Evolutionary conservation across 1,140 invertebrate species (phyloP).

Genomic region (Euwallacea similis): DNA sequence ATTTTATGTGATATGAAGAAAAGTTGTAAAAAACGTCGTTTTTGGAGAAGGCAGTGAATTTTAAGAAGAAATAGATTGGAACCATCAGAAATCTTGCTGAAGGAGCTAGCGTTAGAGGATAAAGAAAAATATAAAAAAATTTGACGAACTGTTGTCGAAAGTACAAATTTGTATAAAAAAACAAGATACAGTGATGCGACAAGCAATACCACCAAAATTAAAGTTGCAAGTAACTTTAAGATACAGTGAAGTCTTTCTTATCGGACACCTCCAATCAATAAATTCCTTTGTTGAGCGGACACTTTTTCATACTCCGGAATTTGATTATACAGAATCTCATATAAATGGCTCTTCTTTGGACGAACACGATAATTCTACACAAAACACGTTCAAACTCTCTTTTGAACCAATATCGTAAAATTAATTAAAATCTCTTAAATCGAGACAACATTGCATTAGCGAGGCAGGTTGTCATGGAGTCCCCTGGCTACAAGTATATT

Average conservation of each 20-base stretch:
- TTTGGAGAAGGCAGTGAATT: slow-evolving; percentile 42
- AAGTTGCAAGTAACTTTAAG: slow-evolving; percentile 46
- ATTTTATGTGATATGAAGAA: slow-evolving; percentile 39
- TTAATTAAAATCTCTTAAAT: neutral
- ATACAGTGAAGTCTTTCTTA: slow-evolving; percentile 23
- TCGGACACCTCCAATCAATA: no score
- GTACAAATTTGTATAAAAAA: slow-evolving; percentile 43
- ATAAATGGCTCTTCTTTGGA: neutral
- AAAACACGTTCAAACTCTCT: neutral
- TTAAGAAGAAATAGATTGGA: slow-evolving; percentile 39
- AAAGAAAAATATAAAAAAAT: slow-evolving; percentile 41
- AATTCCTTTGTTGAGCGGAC: no score
- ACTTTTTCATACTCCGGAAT: no score
- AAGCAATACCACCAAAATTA: slow-evolving; percentile 45
- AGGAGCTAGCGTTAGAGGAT: slow-evolving; percentile 41
- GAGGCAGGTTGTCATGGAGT: neutral
- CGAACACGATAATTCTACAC: neutral
- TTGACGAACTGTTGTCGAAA: slow-evolving; percentile 41
- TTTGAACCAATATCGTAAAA: neutral
- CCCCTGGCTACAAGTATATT: neutral
- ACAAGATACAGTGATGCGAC: slow-evolving; percentile 46
- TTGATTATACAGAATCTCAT: no score
- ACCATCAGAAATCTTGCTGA: slow-evolving; percentile 39
- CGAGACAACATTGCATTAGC: neutral
- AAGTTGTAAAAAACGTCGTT: slow-evolving; percentile 41